Percentiles rank a stretch among this genome's conserved stretches.
phyloP scores from a whole-genome alignment of 2,888 invertebrate genomes.

The Acanthacorydalis orientalis region DNA sequence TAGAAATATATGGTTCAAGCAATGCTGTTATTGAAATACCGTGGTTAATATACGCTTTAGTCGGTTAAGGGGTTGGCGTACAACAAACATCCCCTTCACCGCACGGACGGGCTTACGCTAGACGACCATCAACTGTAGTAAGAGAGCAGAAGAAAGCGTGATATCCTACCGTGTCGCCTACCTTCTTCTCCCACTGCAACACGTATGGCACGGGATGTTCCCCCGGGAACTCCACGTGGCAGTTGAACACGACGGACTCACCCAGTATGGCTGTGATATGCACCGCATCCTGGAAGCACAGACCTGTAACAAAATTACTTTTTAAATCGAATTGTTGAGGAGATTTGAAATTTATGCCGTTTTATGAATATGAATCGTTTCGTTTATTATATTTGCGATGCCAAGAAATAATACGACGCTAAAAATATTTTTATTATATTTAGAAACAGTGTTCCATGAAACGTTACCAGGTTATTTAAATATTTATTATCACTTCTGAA shows the following conservation, averaged over 20 bases:
- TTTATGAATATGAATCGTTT: not conserved
- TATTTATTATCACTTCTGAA: too few relatives aligned
- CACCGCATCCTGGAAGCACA: constrained; percentile 77
- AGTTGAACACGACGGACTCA: constrained; percentile 94
- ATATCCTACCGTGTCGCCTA: constrained; percentile 90
- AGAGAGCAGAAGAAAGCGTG: constrained; percentile 37
- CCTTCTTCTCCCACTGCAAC: constrained; percentile 99
- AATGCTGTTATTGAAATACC: too few relatives aligned
- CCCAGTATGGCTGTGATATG: constrained; percentile 95
- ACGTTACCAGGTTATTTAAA: not conserved
- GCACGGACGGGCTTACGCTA: too few relatives aligned
- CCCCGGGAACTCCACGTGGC: constrained; percentile 93
- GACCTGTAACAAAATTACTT: constrained; percentile 32
- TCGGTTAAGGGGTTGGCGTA: too few relatives aligned
- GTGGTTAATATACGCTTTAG: too few relatives aligned
- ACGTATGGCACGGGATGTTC: constrained; percentile 93
- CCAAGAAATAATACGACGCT: not conserved
- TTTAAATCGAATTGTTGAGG: not conserved
- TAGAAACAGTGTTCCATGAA: not conserved
- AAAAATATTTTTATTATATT: not conserved
- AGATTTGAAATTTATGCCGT: not conserved
- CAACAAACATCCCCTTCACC: too few relatives aligned
- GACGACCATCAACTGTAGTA: constrained; percentile 14
- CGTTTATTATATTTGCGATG: too few relatives aligned
- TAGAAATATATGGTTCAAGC: too few relatives aligned